Evolutionary conservation across 2,113 vertebrate species (phyloP), one percentile per base, ranked within the genome.

Genomic region (Ia io): DNA sequence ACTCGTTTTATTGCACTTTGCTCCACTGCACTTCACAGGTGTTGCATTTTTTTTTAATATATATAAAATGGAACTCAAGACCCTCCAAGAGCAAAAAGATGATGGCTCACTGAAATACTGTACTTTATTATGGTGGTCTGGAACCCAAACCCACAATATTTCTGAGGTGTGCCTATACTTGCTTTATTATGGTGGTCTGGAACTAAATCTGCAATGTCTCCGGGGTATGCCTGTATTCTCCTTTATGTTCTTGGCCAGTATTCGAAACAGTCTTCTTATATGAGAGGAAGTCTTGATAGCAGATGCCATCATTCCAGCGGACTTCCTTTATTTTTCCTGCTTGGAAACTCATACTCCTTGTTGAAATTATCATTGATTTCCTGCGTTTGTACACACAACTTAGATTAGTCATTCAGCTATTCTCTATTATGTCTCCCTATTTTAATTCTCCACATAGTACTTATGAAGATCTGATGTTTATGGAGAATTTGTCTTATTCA

Each of bases 331-430:
- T 69, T 78, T 82, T 56, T 92, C 20, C 73, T 59, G 17, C 42
- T 70, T 76, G 51, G 32, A 82, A 93, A 86, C 23, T 56, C 23
- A 28, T 63, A 30, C 12, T 2, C 35, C 35, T 63, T 40, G 22
- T 77, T 80, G 78, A 94, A 87, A 92, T 32, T 18, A 23, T 6
- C 13, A 16, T 30, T 28, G 28, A 82, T 88, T 84, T 59, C 37
- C 95, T 92, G n/a, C 53, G 80, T 91, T 69, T 95, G 65, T 87
- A 18, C 63, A 86, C 30, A 49, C 37, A 61, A 28, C 67, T 73
- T 67, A 80, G 32, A 94, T 22, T 70, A 88, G 35, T 32, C 18
- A 42, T 88, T 70, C 53, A 42, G 25, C 32, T 47, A 42, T 44
- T 74, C n/a, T 91, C 28, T 78, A 5, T 53, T 74, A 84, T 53